A percentile compares a stretch with the other conserved stretches of the same genome.
Evolutionary conservation across 2,113 vertebrate species (phyloP).

Genomic region (Capricornis sumatraensis): DNA sequence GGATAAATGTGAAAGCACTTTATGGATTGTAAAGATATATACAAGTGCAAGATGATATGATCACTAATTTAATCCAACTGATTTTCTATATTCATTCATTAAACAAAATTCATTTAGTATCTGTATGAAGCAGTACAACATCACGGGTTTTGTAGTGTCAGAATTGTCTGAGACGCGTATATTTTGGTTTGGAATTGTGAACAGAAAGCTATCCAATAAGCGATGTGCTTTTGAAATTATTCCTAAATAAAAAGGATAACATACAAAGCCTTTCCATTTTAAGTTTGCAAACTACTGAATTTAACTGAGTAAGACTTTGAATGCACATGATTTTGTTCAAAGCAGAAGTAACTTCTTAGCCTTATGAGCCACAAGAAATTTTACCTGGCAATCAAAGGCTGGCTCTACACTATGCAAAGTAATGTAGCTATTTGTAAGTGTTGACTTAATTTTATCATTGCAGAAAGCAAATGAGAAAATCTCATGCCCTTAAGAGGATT

Average conservation of each 20-base stretch:
- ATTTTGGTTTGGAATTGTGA: neutral
- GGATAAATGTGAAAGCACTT: neutral
- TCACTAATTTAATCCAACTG: neutral
- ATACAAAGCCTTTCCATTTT: neutral
- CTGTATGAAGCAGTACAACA: neutral
- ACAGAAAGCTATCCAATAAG: neutral
- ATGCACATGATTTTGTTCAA: neutral
- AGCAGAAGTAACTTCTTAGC: neutral
- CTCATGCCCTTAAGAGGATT: neutral
- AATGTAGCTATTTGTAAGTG: neutral
- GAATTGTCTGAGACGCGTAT: neutral
- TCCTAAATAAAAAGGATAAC: neutral
- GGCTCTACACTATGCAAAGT: neutral
- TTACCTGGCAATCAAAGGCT: neutral
- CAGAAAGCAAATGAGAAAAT: neutral
- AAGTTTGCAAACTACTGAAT: slow-evolving; percentile 5
- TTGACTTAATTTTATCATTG: neutral
- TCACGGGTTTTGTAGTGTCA: neutral
- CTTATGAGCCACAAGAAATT: neutral
- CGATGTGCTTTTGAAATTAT: neutral
- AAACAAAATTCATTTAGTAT: neutral
- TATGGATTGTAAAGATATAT: neutral
- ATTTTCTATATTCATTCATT: neutral
- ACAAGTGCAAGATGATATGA: neutral
- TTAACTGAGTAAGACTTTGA: neutral